Percentiles rank a stretch among this genome's conserved stretches.
Evolutionary conservation across 2,888 invertebrate genomes (phyloP).

Genomic region (Drosophila fungiperda): DNA sequence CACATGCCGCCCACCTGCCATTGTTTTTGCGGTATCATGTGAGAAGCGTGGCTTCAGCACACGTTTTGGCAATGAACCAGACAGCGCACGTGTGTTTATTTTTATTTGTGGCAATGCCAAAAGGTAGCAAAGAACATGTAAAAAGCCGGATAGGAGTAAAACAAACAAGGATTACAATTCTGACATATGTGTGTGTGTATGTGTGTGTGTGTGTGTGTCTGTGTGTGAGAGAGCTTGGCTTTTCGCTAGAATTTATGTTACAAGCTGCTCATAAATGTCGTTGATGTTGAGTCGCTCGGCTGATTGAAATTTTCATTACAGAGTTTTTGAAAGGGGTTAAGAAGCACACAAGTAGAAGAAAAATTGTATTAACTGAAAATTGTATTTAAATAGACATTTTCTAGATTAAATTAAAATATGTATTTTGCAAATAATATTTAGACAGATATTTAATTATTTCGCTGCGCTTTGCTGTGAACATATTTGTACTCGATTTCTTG

Average conservation of each 20-base stretch:
- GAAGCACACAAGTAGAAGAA: slow-evolving; percentile 9
- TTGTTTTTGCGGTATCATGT: slow-evolving; percentile 41
- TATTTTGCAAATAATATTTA: not conserved
- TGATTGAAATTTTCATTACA: slow-evolving; percentile 65
- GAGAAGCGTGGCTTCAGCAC: slow-evolving; percentile 42
- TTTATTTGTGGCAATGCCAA: slow-evolving; percentile 65
- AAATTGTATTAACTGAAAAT: slow-evolving; percentile 1
- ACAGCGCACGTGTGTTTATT: slow-evolving; percentile 67
- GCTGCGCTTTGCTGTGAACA: not conserved
- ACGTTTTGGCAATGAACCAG: slow-evolving; percentile 75
- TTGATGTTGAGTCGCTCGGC: slow-evolving; percentile 38
- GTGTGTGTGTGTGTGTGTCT: not conserved
- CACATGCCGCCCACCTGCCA: slow-evolving; percentile 15
- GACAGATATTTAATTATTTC: slow-evolving; percentile 1
- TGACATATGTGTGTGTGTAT: slow-evolving; percentile 9
- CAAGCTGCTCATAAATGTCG: slow-evolving; percentile 69
- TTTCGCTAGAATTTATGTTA: slow-evolving; percentile 60
- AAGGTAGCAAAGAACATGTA: slow-evolving; percentile 33
- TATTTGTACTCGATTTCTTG: not conserved
- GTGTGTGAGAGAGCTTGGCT: slow-evolving; percentile 1
- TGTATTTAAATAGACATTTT: not conserved
- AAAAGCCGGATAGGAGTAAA: not conserved
- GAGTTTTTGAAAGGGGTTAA: slow-evolving; percentile 17
- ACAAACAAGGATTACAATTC: slow-evolving; percentile 9
- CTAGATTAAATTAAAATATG: not conserved